phyloP scores from a whole-genome alignment of 2,797 vertebrate genomes.

The Micrastur ruficollis region DNA sequence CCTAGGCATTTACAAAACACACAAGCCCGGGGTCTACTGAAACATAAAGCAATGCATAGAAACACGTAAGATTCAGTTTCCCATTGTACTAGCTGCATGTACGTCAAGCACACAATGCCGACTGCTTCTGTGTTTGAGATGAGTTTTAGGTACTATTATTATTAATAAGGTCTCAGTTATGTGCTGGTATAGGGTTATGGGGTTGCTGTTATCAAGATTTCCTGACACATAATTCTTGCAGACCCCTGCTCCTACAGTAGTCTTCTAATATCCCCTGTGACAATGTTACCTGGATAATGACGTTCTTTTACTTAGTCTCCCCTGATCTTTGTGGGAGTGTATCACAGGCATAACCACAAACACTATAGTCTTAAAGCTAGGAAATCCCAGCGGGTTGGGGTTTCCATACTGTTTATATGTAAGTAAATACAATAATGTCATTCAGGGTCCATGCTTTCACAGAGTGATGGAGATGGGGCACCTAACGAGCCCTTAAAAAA shows the following conservation, averaged over 20 bases:
- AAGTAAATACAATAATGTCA: background rate
- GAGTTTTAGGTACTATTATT: background rate
- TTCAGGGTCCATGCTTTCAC: background rate
- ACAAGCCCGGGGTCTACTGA: background rate
- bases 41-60: background rate
- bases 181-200: background rate
- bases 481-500: background rate
- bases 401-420: background rate
- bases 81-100: background rate
- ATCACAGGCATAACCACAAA: fast-evolving
- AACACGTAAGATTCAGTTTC: background rate
- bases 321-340: no score
- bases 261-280: background rate
- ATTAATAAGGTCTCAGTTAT: background rate
- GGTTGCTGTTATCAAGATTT: background rate
- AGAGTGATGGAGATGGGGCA: background rate
- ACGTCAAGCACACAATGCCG: background rate
- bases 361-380: background rate
- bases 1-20: background rate
- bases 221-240: background rate
- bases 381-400: background rate
- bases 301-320: background rate
- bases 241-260: background rate
- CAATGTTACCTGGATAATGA: background rate
- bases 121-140: background rate